Base-by-base conservation (phyloP, 2,797 vertebrate species). In the Sylvilagus floridanus region DNA sequence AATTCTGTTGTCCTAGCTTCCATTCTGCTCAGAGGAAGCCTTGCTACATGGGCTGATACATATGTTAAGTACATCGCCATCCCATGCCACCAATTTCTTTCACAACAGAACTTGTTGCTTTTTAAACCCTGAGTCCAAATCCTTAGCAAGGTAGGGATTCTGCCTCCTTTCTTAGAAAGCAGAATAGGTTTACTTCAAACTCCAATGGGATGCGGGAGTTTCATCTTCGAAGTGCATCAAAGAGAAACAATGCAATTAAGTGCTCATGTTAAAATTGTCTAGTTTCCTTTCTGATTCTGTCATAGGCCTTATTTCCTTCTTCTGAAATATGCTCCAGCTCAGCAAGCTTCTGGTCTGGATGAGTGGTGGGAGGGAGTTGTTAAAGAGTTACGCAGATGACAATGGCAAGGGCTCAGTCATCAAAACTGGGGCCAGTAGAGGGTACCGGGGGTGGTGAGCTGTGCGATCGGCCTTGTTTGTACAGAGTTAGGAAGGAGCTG, bases 201-300 rank as follows among this genome's bases (percentile, higher is more conserved):
- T 14, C 17, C 82, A 21, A 30, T 71, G 73, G 16, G n/a, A 84
- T 22, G 22, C 26, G 68, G 89, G 24, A 63, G 42, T 88, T 69
- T 78, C 47, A n/a, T 76, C 26, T 75, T 76, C 63, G n/a, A 68
- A 2, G 6, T 32, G 7, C 63, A 76, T 76, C 22, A 52, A 75
- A n/a, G 37, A 62, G 90, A 82, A 84, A 65, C 21, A 88, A 79
- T 93, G 73, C 6, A 10, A 24, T 62, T 73, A 62, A 6, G 3
- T 86, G 93, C 93, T 92, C 42, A 8, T 37, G 50, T 95, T 54
- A 52, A 68, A 66, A 65, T 84, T 72, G 65, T 63, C 78, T 75
- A 30, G n/a, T 30, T 65, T 93, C 14, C 32, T 78, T 62, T 37
- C 35, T 66, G n/a, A 60, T 68, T 95, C 28, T 82, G 28, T 50